Evolutionary conservation across 2,797 vertebrate species (phyloP), one percentile per base, ranked within the genome.

Genomic region (Peromyscus nudipes): DNA sequence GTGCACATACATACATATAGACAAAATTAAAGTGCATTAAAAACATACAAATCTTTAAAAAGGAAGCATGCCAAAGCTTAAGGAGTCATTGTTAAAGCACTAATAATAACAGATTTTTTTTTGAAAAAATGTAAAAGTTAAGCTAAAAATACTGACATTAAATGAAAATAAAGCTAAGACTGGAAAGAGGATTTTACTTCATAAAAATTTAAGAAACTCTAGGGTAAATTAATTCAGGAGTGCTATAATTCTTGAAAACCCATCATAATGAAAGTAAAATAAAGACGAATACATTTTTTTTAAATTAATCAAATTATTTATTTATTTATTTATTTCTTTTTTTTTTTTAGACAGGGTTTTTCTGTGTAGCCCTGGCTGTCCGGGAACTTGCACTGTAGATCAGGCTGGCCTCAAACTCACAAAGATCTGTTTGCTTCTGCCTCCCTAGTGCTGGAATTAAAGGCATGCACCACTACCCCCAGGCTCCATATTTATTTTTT

Each of bases 181-280:
- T 79, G 23, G 67, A 90, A 90, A 91, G 37, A 60, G 10, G n/a
- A 77, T 46, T 19, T 92, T 94, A 80, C 46, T 81, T 13, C 67
- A 75, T 43, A 52, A 79, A 95, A 93, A 43, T 37, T 94, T 10
- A 75, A 75, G 34, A 85, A 19, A 89, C 3, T 19, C 31, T 73
- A 40, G 60, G 9, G 34, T 93, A 52, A 73, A 17, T 46, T 52
- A 92, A 77, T 29, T 29, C 52, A 92, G 46, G 16, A 55, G 73
- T 77, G 80, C 25, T 40, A 43, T 57, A 29, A 85, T 71, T 94
- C 46, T 80, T 77, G 8, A 60, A 43, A 91, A 2, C 13, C 0
- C 29, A 17, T 86, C 25, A 5, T 75, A 94, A 92, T 37, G 40
- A 93, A 94, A 29, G 65, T 71, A 91, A 62, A 92, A 73, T 84